Evolutionary conservation across 2,888 invertebrate species (phyloP), one percentile per base, ranked within the genome.

Genomic region (Temnothorax rugatulus): DNA sequence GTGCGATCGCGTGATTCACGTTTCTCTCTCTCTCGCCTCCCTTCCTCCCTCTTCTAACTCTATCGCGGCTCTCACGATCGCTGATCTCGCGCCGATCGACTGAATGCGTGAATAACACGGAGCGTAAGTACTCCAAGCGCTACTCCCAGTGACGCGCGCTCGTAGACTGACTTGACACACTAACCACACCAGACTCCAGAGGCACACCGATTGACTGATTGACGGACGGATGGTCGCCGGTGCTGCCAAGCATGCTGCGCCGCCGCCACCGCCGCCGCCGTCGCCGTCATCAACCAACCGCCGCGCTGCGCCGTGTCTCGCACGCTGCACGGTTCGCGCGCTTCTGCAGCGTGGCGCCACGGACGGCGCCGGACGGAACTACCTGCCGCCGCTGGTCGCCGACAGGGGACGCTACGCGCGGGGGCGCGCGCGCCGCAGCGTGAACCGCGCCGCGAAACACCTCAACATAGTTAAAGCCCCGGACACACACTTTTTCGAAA

Each of bases 291-390:
- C 54, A 44, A 11, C 54, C 44, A 44, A 41, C 38, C 79, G 38
- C 47, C 9, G 71, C 34, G 34, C n/a, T n/a, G 38, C 50, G 29
- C 25, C 73, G 34, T 11, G 57, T 61, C 44, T 29, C 29, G 13
- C 44, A n/a, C 54, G 77, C 54, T 69, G 77, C 77, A 69, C 69
- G 69, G 64, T 52, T 66, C 76, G 66, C 66, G 76, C 41, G 76
- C 68, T 34, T 77, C 57, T 71, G 71, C 77, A 66, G 44, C n/a
- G 77, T 68, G 57, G 69, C 69, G 77, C 73, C 34, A 34, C 79
- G 13, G 0, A 3, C 73, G 73, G 13, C 59, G 13, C 21, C 47
- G 1, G 2, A 18, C 18, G 13, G 8, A 79, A 79, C 34, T 2
- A 15, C 15, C 15, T 21, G n/a, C 8, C 13, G 21, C 13, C n/a